These are phyloP conservation scores for Eupithecia insigniata DNA, from an alignment of 2,888 invertebrate genomes.

Conservation along the genomic window DNA sequence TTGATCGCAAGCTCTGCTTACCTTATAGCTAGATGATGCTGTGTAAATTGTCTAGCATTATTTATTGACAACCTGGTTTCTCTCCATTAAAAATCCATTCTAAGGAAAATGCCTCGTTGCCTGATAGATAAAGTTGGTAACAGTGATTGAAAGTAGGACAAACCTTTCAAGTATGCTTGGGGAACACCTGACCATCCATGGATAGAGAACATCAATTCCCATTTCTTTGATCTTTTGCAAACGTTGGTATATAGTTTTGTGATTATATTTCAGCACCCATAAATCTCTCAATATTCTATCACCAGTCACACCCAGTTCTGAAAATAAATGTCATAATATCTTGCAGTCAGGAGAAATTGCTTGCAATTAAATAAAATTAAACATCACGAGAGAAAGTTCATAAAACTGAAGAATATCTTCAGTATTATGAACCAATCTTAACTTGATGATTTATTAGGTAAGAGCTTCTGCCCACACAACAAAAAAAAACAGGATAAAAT, in stretches of 20 bases:
- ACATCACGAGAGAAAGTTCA: neutral
- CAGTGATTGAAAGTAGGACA: constrained; percentile 5
- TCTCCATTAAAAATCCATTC: too few species aligned
- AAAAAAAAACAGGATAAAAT: neutral
- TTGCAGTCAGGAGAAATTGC: neutral
- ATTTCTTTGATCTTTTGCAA: constrained; percentile 77
- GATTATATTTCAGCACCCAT: constrained; percentile 86
- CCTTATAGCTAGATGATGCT: too few species aligned
- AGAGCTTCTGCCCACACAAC: neutral
- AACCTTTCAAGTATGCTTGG: constrained; percentile 84
- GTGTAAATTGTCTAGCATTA: too few species aligned
- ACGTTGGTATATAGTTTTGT: constrained; percentile 79
- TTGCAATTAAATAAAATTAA: neutral
- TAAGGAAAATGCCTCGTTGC: neutral
- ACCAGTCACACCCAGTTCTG: constrained; percentile 81
- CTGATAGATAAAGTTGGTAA: neutral
- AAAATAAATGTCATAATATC: neutral
- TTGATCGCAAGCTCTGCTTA: too few species aligned
- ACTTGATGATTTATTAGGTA: too few species aligned
- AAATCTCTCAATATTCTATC: constrained; percentile 85
- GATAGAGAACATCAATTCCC: constrained; percentile 81
- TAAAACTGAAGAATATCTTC: neutral
- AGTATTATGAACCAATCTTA: neutral
- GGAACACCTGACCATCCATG: constrained; percentile 88
- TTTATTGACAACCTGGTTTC: too few species aligned